Conservation (phyloP, 2,888 invertebrate genomes). For the Ennomos quercinarius region DNA sequence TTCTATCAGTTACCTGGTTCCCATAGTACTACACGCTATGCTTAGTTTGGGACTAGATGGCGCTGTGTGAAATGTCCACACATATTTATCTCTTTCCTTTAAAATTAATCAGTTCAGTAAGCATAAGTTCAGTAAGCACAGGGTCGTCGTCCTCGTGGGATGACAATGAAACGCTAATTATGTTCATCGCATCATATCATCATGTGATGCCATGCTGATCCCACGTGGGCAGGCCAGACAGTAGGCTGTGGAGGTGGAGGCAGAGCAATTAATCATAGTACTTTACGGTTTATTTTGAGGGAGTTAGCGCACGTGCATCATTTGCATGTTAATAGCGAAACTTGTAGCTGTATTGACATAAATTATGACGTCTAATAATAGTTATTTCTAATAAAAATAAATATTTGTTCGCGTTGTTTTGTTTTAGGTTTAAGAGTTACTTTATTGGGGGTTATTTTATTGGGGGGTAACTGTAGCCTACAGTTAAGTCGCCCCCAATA, state of each 20-base stretch:
- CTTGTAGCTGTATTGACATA: neutral
- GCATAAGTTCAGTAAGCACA: constrained; percentile 12
- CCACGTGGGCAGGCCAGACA: constrained; percentile 45
- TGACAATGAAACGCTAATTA: constrained; percentile 61
- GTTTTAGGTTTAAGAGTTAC: too few relatives aligned
- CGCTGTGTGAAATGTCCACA: too few relatives aligned
- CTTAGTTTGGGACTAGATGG: too few relatives aligned
- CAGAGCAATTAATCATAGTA: constrained; percentile 44
- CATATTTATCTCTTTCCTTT: too few relatives aligned
- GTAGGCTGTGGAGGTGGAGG: constrained; percentile 30
- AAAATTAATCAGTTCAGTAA: neutral
- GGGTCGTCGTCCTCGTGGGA: constrained; percentile 73
- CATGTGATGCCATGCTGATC: constrained; percentile 18
- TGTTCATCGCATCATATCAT: constrained; percentile 45
- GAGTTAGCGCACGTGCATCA: constrained; percentile 17
- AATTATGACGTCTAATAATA: too few relatives aligned
- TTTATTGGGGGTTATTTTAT: too few relatives aligned
- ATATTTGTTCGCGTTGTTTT: too few relatives aligned
- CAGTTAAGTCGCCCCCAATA: too few relatives aligned
- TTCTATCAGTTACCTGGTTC: too few relatives aligned
- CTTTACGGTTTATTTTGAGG: constrained; percentile 29
- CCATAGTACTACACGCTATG: too few relatives aligned
- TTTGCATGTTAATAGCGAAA: constrained; percentile 16
- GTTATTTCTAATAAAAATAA: too few relatives aligned
- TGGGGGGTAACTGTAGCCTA: too few relatives aligned